These are phyloP conservation scores for Callorhinus ursinus DNA, from an alignment of 2,113 vertebrate species.

Conservation along the genomic window DNA sequence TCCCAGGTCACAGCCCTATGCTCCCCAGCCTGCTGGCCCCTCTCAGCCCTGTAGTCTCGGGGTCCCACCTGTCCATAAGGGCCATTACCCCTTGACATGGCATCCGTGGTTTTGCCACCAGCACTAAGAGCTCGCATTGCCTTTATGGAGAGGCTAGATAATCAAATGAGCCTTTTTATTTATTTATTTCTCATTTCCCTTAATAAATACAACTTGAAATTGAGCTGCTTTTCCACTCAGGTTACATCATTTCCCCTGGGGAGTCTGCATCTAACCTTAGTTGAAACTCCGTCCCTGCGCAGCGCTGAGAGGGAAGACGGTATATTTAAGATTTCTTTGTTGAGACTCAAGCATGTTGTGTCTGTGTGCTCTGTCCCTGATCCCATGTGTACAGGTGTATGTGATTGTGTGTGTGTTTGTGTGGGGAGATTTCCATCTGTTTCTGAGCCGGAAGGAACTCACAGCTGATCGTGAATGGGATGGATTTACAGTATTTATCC, in stretches of 20 bases:
- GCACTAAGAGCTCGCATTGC: background rate
- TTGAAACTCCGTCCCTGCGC: background rate
- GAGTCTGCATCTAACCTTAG: background rate
- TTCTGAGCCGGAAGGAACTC: background rate
- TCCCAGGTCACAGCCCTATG: background rate
- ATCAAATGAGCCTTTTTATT: background rate
- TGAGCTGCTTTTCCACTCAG: background rate
- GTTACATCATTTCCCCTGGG: conserved; percentile 15
- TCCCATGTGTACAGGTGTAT: background rate
- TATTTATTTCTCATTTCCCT: conserved; percentile 9
- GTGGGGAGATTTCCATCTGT: background rate
- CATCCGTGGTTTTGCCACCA: background rate
- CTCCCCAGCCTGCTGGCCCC: too few relatives aligned
- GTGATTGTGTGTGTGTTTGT: background rate
- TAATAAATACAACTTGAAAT: conserved; percentile 53
- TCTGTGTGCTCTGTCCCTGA: background rate
- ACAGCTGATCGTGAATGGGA: background rate
- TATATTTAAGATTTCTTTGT: background rate
- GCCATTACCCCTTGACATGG: background rate
- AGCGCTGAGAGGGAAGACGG: background rate
- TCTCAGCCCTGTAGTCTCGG: background rate
- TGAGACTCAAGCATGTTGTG: background rate
- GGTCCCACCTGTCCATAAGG: fast-evolving
- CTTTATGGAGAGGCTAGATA: background rate
- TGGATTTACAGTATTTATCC: background rate